Base-by-base conservation (phyloP, 1,140 invertebrate genomes). In the Batillaria attramentaria region DNA sequence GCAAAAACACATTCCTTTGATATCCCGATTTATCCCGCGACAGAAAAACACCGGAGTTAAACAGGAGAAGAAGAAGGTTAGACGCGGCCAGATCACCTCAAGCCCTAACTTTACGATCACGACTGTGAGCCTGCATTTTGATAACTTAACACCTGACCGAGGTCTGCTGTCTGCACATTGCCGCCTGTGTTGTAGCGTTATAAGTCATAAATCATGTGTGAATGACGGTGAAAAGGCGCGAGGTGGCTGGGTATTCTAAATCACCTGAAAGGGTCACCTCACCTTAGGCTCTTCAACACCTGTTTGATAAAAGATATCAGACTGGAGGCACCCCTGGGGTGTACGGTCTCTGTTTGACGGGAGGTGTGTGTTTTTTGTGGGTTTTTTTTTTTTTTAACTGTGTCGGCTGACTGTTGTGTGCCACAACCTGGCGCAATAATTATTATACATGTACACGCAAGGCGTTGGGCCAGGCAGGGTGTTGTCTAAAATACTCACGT, bases 251-350 rank as follows among this genome's bases (percentile, higher is more conserved):
- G 68, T 70, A 41, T 20, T 42, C 42, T 42, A 70, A 70, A 42
- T 70, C 68, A 70, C 68, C 4, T 33, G 35, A n/a, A 70, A 28
- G 5, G 3, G n/a, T 24, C 42, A 4, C 0, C 2, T 42, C 37
- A 8, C 24, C n/a, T 60, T n/a, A 20, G 24, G 13, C 68, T 39
- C 68, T 70, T n/a, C 13, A 70, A 70, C 68, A 70, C 68, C 68
- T 70, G 68, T 41, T 70, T 24, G 57, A 60, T 60, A 60, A 60
- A 70, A 41, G 68, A 70, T 42, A 70, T 39, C 39, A 18, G 37
- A 24, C 8, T 10, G 20, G 31, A 13, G 4, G 5, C 57, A n/a
- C 24, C 24, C 57, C 57, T n/a, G 57, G 6, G 24, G 57, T 13
- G 57, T 5, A n/a, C 6, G 31, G 20, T 20, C 57, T n/a, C 5